Base-by-base conservation (phyloP, 2,797 vertebrate species). In the Salmo trutta region DNA sequence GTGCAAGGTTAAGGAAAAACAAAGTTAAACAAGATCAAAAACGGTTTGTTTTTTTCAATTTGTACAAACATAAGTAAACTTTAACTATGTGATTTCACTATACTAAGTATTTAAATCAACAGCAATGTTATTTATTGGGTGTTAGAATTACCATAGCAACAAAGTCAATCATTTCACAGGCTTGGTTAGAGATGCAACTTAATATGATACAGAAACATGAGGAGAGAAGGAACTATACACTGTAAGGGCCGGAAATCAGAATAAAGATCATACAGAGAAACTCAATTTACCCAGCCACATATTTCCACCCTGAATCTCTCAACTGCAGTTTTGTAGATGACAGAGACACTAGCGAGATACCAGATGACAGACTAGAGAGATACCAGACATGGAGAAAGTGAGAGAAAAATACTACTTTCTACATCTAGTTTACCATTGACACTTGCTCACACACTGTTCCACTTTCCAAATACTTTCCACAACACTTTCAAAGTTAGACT, bases 391-490 rank as follows among this genome's bases (percentile, higher is more conserved):
- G 27, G 71, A 72, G 15, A 53, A 72, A 31, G 7, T 31, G 16
- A 73, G 66, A 59, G 65, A 66, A 75, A 36, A 80, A 79, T 77
- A 71, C 73, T 74, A 87, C 56, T 82, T 78, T 84, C 78, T 84
- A 70, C 87, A 47, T 91, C 73, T 87, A 86, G 77, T 87, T 90
- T 86, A 89, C 82, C 87, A 81, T 70, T 64, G 86, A 88, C 90
- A 92, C 91, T 84, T 92, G 77, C 89, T 86, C 80, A 73, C 76
- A 86, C 87, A 82, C 80, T 53, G 77, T 72, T 84, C 87, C 88
- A 93, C 93, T 91, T 94, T 84, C 91, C 5, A 3, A 75, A 82
- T 70, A 67, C 94, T 80, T 92, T 91, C 93, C 85, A 81, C 36
- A 64, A 80, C 92, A 91, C 91, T 88, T 93, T 85, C 92, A 78